phyloP scores from a whole-genome alignment of 37 sponge, comb jelly and placozoan genomes.

The Amphimedon queenslandica region DNA sequence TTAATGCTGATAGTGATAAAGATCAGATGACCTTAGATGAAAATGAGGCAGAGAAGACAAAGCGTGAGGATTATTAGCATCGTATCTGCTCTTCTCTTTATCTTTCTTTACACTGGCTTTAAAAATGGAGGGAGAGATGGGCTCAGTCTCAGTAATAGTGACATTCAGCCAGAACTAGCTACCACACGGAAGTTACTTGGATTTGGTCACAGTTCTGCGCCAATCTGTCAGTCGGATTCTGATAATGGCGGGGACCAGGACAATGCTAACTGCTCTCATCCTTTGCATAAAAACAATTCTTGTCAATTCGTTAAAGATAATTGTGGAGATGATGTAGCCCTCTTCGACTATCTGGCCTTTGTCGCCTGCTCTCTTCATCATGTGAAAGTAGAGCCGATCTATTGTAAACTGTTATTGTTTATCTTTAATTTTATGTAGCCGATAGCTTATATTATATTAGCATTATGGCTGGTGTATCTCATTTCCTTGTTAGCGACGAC shows the following conservation, averaged over 20 bases:
- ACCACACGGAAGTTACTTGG: background rate
- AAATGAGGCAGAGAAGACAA: background rate
- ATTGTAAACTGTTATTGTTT: background rate
- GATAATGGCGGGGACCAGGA: background rate
- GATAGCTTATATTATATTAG: slow-evolving; percentile 60
- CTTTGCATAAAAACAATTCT: slow-evolving; percentile 33
- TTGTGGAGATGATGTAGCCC: slow-evolving; percentile 31
- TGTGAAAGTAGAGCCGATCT: slow-evolving; percentile 50
- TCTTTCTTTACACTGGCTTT: background rate
- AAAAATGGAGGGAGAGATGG: background rate
- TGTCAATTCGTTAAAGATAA: slow-evolving; percentile 48
- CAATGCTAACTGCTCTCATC: slow-evolving; percentile 11
- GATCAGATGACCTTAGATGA: slow-evolving; percentile 7
- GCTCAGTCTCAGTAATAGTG: background rate
- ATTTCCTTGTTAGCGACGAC: slow-evolving; percentile 86
- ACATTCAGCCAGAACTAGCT: background rate
- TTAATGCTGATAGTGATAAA: background rate
- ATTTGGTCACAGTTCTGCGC: background rate
- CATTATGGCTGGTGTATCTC: slow-evolving; percentile 72
- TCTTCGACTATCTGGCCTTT: slow-evolving; percentile 66
- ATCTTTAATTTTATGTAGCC: slow-evolving; percentile 13
- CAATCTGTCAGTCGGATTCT: background rate
- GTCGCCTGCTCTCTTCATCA: slow-evolving; percentile 39
- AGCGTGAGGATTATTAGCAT: background rate
- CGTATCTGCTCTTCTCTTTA: background rate